Evolutionary conservation across 1,140 invertebrate genomes (phyloP).

Genomic region (Apis laboriosa): DNA sequence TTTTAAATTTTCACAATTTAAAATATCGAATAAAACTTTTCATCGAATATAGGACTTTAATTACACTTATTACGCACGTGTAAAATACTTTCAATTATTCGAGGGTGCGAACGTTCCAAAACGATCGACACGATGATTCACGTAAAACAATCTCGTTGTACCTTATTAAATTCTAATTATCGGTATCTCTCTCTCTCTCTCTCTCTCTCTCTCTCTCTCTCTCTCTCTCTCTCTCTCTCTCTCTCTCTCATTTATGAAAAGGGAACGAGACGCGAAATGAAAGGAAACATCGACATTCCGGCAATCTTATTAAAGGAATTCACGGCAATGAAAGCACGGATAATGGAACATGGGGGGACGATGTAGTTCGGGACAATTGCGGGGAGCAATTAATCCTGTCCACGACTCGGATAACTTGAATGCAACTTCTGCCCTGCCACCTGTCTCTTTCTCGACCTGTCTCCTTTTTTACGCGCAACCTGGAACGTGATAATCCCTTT

Average conservation of each 20-base stretch:
- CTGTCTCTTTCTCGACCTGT: not conserved
- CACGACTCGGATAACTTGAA: conserved; percentile 3
- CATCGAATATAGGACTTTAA: no score
- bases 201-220: not conserved
- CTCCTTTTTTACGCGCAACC: not conserved
- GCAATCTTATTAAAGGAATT: conserved; percentile 3
- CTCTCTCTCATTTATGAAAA: not conserved
- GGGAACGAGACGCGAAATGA: not conserved
- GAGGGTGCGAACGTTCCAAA: no score
- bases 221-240: no score
- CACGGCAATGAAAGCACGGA: not conserved
- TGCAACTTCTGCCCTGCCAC: not conserved
- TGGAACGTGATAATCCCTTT: conserved; percentile 29
- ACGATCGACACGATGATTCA: not conserved
- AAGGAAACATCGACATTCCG: not conserved
- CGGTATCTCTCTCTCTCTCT: no score
- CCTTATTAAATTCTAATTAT: conserved; percentile 6
- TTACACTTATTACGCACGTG: no score
- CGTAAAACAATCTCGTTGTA: not conserved
- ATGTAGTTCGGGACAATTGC: conserved; percentile 6
- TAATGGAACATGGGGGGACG: not conserved
- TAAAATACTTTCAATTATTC: no score
- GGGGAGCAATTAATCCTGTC: conserved; percentile 35
- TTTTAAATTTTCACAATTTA: no score
- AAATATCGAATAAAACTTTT: no score